Base-by-base conservation (phyloP, 2,113 vertebrate genomes). In the Oreochromis tanganicae region DNA sequence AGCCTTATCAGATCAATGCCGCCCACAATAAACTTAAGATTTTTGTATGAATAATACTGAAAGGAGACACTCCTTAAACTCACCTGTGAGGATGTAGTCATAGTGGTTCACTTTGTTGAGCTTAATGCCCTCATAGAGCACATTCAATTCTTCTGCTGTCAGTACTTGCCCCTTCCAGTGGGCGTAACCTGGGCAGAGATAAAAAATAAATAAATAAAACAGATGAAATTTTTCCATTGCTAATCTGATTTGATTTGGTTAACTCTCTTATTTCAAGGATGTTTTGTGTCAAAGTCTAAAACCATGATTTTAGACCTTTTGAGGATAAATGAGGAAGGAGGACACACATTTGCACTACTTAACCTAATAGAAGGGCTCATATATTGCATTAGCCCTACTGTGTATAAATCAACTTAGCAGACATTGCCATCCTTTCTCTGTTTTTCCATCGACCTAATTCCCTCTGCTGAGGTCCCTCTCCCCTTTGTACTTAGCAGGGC, bases 141-240 rank as follows among this genome's bases (percentile, higher is more conserved):
- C 97, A 3, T 98, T 97, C 10, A 99, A 97, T 85, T 99, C 98
- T 21, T 96, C 95, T 0, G 98, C 97, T 24, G 96, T 99, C 93
- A 99, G 95, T 16, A 99, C 97, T 75, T 99, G 99, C 0, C 99
- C 98, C 90, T 98, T 99, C 98, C 98, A 99, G 92, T 99, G 97
- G 3, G 95, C 59, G 24, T 99, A 99, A 71, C 98, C 98, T 99
- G 86, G 52, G 80, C 80, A 29, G 83, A 14, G 83, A 83, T 27
- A 36, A 50, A 29, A 46, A 29, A 5, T 0, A 71, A 73, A 46
- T 6, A 57, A 12, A 48, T 4, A n/a, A 16, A 46, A 36, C 32
- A 13, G 27, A 4, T 78, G 16, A 48, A 17, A 83, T 50, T 48
- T 52, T 66, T 14, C 63, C 38, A 16, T 13, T 85, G 54, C 27